A percentile compares a stretch with the other conserved stretches of the same genome.
Conservation (phyloP, 2,113 vertebrate genomes). For the Fulmarus glacialis region DNA sequence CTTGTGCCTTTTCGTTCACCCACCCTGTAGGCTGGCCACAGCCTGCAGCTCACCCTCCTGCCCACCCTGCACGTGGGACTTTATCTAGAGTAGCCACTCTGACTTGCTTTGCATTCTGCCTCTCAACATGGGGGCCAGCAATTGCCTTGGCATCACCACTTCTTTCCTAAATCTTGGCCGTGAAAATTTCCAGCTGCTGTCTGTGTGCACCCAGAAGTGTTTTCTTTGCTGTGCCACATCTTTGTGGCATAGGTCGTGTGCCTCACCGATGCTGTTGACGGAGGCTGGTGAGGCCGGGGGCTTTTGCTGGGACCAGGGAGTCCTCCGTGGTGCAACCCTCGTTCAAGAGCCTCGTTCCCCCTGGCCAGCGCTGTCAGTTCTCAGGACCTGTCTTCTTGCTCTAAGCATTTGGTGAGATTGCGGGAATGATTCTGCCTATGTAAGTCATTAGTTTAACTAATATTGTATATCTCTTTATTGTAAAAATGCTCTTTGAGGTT, state of each 20-base stretch:
- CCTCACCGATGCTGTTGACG: accelerated
- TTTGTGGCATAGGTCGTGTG: neutral
- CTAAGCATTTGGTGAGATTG: neutral
- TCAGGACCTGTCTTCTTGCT: constrained; percentile 18
- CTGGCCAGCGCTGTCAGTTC: neutral
- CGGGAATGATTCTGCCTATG: neutral
- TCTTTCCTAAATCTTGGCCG: neutral
- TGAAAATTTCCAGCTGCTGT: neutral
- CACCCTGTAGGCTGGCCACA: accelerated
- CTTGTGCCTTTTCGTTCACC: neutral
- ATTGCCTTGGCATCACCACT: neutral
- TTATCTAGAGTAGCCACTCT: neutral
- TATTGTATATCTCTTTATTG: constrained; percentile 58
- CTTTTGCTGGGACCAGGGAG: neutral
- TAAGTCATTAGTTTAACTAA: constrained; percentile 60
- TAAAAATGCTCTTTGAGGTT: constrained; percentile 53
- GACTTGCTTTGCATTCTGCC: neutral
- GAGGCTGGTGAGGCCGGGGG: neutral
- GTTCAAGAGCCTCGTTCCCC: accelerated
- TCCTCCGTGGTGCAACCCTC: neutral
- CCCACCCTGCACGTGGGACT: neutral
- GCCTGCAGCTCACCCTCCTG: neutral
- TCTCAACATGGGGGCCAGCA: neutral
- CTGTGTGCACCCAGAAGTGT: neutral
- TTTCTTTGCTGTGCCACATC: neutral